Base-by-base conservation (phyloP, 2,797 vertebrate genomes). In the Hippocampus kuda region DNA sequence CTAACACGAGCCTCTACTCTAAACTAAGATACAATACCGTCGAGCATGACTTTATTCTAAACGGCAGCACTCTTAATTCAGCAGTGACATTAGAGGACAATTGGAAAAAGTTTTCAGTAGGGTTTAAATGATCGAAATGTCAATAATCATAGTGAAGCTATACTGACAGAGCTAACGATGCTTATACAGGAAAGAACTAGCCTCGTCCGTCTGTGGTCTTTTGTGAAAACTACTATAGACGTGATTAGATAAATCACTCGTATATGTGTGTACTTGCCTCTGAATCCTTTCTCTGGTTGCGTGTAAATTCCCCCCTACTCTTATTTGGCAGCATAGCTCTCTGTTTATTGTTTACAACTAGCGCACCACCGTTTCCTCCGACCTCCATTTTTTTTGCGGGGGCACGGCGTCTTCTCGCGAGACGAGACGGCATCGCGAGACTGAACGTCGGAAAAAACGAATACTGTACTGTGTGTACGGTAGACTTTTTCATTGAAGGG, bases 221-320 rank as follows among this genome's bases (percentile, higher is more conserved):
- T 49, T 38, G 7, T 2, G 1, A 1, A 59, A 38, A 68, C 9
- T 20, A 27, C 68, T 60, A 44, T 22, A 8, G 64, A 67, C 1
- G 22, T 57, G 53, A 15, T 22, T 16, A 54, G 20, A 56, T 18
- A 54, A 24, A 24, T 42, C 5, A 8, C 13, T 30, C 7, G 65
- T 24, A 38, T 42, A 22, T 38, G 64, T 26, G 41, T 48, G 22
- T 30, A 51, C 85, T 59, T 81, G 97, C 96, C 94, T 98, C 96
- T 1, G 95, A 98, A 68, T 98, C 95, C 88, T 98, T 98, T 44
- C 96, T 92, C 75, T 93, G 92, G 76, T 93, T 95, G 41, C 96
- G 93, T 65, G 91, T 91, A 68, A 95, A 92, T 71, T 98, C 96
- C 68, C 81, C 91, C 78, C 89, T 92, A 89, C 70, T 89, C 89